Percentiles rank a stretch among this genome's conserved stretches.
Evolutionary conservation across 2,797 vertebrate species (phyloP).

Genomic region (Alauda arvensis): DNA sequence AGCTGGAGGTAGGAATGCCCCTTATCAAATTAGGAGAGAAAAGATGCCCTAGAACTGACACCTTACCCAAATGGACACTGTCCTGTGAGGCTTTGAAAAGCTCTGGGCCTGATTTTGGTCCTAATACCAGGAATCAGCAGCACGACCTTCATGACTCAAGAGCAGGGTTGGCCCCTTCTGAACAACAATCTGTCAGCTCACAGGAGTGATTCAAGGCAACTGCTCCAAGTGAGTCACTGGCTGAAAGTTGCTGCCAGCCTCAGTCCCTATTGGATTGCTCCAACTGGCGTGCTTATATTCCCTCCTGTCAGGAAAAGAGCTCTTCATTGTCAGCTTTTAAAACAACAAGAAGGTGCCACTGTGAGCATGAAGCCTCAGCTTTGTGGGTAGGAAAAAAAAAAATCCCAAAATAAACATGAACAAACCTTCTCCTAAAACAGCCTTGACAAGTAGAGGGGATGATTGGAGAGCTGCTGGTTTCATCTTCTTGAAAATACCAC

Average conservation of each 20-base stretch:
- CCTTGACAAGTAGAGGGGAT: not conserved
- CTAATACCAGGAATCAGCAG: not conserved
- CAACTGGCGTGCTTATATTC: not conserved
- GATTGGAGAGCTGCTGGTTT: not conserved
- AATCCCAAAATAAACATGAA: fast-evolving
- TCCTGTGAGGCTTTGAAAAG: not conserved
- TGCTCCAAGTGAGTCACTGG: not conserved
- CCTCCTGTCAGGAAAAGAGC: not conserved
- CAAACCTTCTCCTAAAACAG: not conserved
- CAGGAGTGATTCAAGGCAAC: not conserved
- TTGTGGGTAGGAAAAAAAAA: not conserved
- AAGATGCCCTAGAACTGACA: not conserved
- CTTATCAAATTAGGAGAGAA: not conserved
- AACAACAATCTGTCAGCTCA: not conserved
- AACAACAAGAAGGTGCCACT: not conserved
- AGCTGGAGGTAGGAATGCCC: not conserved
- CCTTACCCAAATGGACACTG: not conserved
- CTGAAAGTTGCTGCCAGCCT: slow-evolving; percentile 2
- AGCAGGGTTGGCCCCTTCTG: not conserved
- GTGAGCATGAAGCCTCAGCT: not conserved
- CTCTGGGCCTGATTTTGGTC: not conserved
- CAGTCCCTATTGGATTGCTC: not conserved
- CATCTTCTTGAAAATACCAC: not conserved
- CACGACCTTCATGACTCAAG: not conserved
- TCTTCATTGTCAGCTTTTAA: not conserved